Evolutionary conservation across 2,113 vertebrate genomes (phyloP).

Genomic region (Hymenochirus boettgeri): DNA sequence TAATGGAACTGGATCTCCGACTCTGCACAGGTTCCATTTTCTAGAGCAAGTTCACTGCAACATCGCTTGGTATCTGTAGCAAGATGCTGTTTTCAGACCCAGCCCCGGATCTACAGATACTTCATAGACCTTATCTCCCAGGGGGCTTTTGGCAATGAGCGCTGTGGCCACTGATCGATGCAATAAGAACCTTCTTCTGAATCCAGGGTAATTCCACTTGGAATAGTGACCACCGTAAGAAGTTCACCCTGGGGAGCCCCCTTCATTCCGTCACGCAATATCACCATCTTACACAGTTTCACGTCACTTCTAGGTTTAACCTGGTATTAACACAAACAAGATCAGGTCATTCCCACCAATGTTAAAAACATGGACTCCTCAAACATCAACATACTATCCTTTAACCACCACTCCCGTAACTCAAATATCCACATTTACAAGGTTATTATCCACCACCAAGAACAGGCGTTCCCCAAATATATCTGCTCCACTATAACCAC

Average conservation of each 20-base stretch:
- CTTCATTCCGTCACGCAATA: slow-evolving; percentile 45
- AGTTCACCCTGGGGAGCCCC: slow-evolving; percentile 57
- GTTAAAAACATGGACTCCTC: no score
- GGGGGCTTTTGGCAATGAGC: slow-evolving; percentile 61
- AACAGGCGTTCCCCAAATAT: no score
- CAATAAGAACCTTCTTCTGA: slow-evolving; percentile 75
- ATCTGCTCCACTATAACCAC: no score
- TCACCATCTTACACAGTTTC: slow-evolving; percentile 51
- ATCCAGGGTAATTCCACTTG: slow-evolving; percentile 65
- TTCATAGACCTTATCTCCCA: slow-evolving; percentile 66
- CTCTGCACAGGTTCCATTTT: slow-evolving; percentile 34
- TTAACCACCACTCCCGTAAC: no score
- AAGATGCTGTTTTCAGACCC: slow-evolving; percentile 57
- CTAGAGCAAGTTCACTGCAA: slow-evolving; percentile 66
- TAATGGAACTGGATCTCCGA: slow-evolving; percentile 86
- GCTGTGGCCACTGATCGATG: slow-evolving; percentile 64
- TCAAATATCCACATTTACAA: no score
- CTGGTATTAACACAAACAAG: no score
- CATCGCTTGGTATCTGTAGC: slow-evolving; percentile 68
- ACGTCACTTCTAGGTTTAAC: slow-evolving; percentile 64
- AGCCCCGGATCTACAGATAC: slow-evolving; percentile 58
- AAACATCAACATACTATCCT: no score
- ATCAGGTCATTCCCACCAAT: no score
- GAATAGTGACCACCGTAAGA: slow-evolving; percentile 64
- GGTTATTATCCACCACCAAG: no score